Base-by-base conservation (phyloP, 2,113 vertebrate genomes). In the Otus sunia region DNA sequence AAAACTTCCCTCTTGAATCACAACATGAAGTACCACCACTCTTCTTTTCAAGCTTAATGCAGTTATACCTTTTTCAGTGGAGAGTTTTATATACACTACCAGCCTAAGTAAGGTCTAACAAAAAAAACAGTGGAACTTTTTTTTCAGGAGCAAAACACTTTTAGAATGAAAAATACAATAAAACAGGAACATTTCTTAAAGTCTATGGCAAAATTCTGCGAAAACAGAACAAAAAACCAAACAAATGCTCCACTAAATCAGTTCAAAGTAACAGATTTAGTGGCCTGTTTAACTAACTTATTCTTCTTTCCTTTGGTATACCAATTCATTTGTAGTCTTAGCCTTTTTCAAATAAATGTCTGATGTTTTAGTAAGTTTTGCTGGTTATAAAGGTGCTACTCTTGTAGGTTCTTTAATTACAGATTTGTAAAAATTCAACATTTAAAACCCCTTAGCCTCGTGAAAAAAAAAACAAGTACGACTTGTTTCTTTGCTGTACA, bases 311-410 rank as follows among this genome's bases (percentile, higher is more conserved):
- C 92, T 96, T 86, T 92, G 85, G 68, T 77, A 49, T 83, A 50
- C 52, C 52, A 68, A 23, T 63, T 74, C 2, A 1, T 76, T 58
- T 56, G 79, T 74, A 80, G 88, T 60, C 73, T 52, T 67, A 72
- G 78, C 67, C n/a, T 56, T 83, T 94, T 96, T 32, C 23, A 95
- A 92, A 92, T 77, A 81, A 56, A 83, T 7, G 11, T 49, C 49
- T 74, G 66, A 77, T 82, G 66, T 53, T 97, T 96, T 92, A 92
- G 4, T 78, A 97, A 78, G 90, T 94, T 92, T 69, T 87, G 87
- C 92, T 87, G 74, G 84, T 88, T 78, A 82, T 58, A 95, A 95
- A 90, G 84, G 91, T 96, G 88, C 90, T 96, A 56, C 47, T 71
- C 43, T 88, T 88, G 45, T 7, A n/a, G 55, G 55, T 66, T 89